Base-by-base conservation (phyloP, 1,140 invertebrate species). In the Harpegnathos saltator region DNA sequence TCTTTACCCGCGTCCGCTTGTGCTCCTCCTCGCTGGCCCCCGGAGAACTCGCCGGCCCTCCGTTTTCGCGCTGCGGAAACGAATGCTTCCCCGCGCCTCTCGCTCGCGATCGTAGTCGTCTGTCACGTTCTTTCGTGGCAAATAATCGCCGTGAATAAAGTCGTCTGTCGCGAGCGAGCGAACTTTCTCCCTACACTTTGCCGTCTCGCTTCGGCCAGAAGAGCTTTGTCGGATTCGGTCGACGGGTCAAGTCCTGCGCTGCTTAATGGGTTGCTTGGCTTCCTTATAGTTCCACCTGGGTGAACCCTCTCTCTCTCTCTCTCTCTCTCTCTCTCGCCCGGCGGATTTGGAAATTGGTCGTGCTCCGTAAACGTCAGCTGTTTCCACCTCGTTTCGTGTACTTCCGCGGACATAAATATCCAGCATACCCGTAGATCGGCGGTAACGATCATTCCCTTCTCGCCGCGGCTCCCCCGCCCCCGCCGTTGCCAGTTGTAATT, bases 381-480 rank as follows among this genome's bases (percentile, higher is more conserved):
- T 83, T 90, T 87, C 87, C 87, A 89, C 61, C 58, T 77, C 77
- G 84, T 86, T 87, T 82, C 75, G 71, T 80, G 82, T 83, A 85
- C 59, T 84, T 78, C 68, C 72, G 83, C 56, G 85, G 50, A 84
- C 90, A 87, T 90, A 90, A 90, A 90, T 90, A 90, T 87, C 77
- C 71, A 77, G 72, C 12, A 68, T 71, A 9, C 56, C 58, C 77
- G 50, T 71, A 80, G 83, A 84, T 75, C n/a, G n/a, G 74, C 61
- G 78, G 83, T 81, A 88, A 91, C 85, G 84, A 87, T 90, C 85
- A n/a, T 71, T 78, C 85, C 71, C n/a, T 62, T 38, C 12, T 80
- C 29, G 15, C 12, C 19, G 38, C 7, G 9, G 3, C 26, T 54
- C 48, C 22, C 71, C 14, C 33, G 1, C 26, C 33, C 38, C 56